Conservation (phyloP, 2,113 vertebrate genomes). For the Pitta sordida region DNA sequence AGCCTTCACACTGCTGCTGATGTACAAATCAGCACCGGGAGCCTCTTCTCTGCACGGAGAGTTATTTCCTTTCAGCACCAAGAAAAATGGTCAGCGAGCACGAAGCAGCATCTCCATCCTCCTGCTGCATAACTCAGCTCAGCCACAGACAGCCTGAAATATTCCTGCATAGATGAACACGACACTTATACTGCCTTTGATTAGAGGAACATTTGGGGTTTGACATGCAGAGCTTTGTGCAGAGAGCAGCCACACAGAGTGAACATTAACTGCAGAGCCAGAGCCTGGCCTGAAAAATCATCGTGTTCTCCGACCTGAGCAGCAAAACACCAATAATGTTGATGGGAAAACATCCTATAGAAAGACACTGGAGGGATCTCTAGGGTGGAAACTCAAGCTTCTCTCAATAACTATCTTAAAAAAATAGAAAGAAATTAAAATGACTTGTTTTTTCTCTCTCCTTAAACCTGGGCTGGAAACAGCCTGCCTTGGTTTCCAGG, state of each 20-base stretch:
- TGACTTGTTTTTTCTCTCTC: neutral
- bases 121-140: neutral
- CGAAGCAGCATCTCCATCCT: neutral
- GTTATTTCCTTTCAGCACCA: neutral
- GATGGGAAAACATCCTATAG: neutral
- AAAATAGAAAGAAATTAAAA: neutral
- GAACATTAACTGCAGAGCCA: neutral
- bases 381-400: neutral
- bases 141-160: neutral
- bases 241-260: rapidly evolving
- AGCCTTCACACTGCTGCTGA: neutral
- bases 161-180: rapidly evolving
- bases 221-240: neutral
- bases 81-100: neutral
- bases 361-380: neutral
- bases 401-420: neutral
- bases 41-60: neutral
- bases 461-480: neutral
- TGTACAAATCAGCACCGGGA: neutral
- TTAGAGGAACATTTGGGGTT: neutral
- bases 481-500: neutral
- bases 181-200: neutral
- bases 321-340: rapidly evolving
- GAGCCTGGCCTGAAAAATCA: neutral
- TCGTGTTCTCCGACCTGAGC: rapidly evolving